Evolutionary conservation across 2,888 invertebrate species (phyloP), one percentile per base, ranked within the genome.

Genomic region (Aquatica leii): DNA sequence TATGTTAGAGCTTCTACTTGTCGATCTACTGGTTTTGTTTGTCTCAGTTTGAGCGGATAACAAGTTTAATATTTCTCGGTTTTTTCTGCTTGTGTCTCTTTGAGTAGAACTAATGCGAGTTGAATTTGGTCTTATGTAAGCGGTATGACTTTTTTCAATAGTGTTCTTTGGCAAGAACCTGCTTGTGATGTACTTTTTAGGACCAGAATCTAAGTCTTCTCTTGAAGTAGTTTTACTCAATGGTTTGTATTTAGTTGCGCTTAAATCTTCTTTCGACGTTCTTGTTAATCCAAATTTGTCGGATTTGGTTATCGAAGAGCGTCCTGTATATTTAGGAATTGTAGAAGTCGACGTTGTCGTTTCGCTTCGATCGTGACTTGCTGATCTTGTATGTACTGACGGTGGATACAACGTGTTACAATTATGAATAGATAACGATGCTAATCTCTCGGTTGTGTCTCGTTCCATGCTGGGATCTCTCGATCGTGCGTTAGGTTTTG

Each of bases 381-480:
- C 74, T 2, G 79, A 77, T 66, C 78, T 70, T 17, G 76, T 73
- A 72, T 84, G 84, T 73, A 84, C 85, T 71, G 83, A 81, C 72
- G 84, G 76, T 77, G 85, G 82, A 78, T 86, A 85, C 73, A 84
- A 84, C 59, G 73, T 76, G 49, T 77, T 78, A 37, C 58, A 65
- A 35, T 31, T 62, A n/a, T 56, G 46, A 20, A 46, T 18, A 3
- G 74, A 69, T 67, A 72, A 71, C 12, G 74, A 62, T 41, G 68
- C 64, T 49, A 60, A 64, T 50, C 67, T 71, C 82, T 84, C 83
- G 83, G 83, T 84, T 53, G 69, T 72, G 48, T 70, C 68, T 75
- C 83, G 84, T 68, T 80, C 77, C 64, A 87, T 85, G 75, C 87
- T 88, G 11, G 85, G 82, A 75, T 88, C 88, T 68, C 87, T 83